These are phyloP conservation scores for Platyrinchus mystaceus DNA, from an alignment of 2,797 vertebrate genomes.

Conservation along the genomic window DNA sequence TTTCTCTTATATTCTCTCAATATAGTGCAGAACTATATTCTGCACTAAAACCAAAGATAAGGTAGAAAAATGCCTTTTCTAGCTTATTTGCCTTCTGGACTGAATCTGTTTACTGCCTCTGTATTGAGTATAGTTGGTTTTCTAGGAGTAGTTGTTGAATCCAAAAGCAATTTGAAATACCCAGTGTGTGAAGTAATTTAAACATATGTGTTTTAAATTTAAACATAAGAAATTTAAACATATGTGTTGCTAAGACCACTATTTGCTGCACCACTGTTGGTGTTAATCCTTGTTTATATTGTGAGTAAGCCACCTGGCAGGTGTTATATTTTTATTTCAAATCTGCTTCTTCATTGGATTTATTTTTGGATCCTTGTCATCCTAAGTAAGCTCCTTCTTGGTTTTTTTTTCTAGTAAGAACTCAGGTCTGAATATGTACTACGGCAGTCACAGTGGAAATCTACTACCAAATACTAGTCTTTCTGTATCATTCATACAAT, in stretches of 20 bases:
- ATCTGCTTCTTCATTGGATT: conserved; percentile 10
- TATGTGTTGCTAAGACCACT: not conserved
- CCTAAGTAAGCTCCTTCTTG: not conserved
- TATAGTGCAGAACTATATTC: not conserved
- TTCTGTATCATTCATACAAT: not conserved
- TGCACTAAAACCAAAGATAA: not conserved
- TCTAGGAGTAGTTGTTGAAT: not conserved
- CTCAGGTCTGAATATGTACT: not conserved
- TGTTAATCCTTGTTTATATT: conserved; percentile 51
- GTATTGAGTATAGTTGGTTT: not conserved
- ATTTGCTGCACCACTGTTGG: not conserved
- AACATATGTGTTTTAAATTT: too few species aligned
- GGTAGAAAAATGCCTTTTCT: not conserved
- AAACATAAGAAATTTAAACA: not conserved
- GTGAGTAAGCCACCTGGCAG: not conserved
- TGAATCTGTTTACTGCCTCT: not conserved
- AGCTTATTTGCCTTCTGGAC: not conserved
- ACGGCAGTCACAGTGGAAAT: not conserved
- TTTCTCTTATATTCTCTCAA: too few species aligned
- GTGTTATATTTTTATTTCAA: conserved; percentile 37
- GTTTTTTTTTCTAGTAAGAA: not conserved
- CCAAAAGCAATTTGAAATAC: not conserved
- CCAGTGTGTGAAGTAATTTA: not conserved
- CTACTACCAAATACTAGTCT: not conserved
- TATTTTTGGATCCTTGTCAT: not conserved